Evolutionary conservation across 2,113 vertebrate species (phyloP).

Genomic region (Pituophis catenifer): DNA sequence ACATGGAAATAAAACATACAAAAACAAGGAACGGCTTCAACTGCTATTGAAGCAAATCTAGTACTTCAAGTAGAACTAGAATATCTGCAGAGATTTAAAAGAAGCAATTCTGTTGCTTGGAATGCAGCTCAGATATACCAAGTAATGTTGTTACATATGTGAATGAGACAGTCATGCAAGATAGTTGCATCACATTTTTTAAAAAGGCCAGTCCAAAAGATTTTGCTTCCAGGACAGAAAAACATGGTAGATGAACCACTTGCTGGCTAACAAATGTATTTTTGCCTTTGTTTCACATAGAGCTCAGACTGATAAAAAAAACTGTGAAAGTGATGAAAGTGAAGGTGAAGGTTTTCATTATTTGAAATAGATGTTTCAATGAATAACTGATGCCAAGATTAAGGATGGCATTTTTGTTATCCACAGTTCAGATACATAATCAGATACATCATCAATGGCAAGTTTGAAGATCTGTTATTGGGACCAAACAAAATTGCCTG

Average conservation of each 20-base stretch:
- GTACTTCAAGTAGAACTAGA: not conserved
- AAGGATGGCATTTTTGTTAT: not conserved
- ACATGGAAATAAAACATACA: not conserved
- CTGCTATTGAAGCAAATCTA: not conserved
- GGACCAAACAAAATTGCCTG: not conserved
- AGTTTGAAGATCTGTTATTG: not conserved
- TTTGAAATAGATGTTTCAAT: not conserved
- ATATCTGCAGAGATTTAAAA: not conserved
- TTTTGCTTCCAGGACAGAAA: not conserved
- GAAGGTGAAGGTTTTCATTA: not conserved
- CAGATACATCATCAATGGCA: not conserved
- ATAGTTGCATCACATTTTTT: not conserved
- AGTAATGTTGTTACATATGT: not conserved
- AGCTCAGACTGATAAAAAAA: not conserved
- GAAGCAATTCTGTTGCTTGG: not conserved
- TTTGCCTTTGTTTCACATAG: not conserved
- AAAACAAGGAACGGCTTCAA: not conserved
- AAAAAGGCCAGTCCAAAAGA: not conserved
- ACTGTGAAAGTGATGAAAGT: not conserved
- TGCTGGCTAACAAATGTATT: not conserved
- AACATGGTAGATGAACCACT: not conserved
- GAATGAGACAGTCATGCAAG: not conserved
- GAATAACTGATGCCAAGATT: not conserved
- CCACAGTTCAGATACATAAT: not conserved
- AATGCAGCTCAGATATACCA: not conserved